Conservation (phyloP, 2,797 vertebrate species). For the Poeciliopsis paucimaculata region DNA sequence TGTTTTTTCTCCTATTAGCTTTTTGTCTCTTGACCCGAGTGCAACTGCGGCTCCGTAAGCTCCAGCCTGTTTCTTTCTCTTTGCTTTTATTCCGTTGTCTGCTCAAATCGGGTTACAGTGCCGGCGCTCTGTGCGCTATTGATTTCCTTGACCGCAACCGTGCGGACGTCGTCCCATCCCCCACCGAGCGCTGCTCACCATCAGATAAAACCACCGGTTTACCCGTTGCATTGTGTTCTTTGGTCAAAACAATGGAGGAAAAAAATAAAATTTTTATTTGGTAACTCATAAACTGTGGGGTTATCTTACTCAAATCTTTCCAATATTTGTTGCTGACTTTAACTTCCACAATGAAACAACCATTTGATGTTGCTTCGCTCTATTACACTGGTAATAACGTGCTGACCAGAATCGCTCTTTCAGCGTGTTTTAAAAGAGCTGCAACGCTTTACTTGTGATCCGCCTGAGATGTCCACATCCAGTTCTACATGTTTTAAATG, state of each 20-base stretch:
- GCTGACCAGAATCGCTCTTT: neutral
- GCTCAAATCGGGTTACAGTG: constrained; percentile 75
- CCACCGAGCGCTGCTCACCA: constrained; percentile 30
- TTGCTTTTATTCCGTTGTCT: constrained; percentile 37
- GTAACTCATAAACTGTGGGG: neutral
- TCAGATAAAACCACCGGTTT: constrained; percentile 22
- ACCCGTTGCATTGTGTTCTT: constrained; percentile 16
- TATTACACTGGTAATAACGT: neutral
- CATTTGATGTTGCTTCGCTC: neutral
- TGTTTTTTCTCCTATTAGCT: constrained; percentile 16
- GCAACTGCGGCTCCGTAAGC: constrained; percentile 8
- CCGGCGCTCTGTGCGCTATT: constrained; percentile 69
- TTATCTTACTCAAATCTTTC: neutral
- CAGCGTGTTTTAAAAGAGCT: neutral
- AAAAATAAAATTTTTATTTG: no score
- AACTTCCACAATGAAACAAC: neutral
- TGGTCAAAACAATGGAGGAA: neutral
- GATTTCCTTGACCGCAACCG: constrained; percentile 71
- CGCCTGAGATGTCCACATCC: neutral
- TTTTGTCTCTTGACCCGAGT: constrained; percentile 14
- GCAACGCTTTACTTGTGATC: neutral
- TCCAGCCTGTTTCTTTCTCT: constrained; percentile 6
- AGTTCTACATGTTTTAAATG: neutral
- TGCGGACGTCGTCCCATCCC: constrained; percentile 58
- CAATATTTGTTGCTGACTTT: neutral